These are phyloP conservation scores for Cotesia glomerata DNA, from an alignment of 1,140 invertebrate genomes.

Conservation along the genomic window DNA sequence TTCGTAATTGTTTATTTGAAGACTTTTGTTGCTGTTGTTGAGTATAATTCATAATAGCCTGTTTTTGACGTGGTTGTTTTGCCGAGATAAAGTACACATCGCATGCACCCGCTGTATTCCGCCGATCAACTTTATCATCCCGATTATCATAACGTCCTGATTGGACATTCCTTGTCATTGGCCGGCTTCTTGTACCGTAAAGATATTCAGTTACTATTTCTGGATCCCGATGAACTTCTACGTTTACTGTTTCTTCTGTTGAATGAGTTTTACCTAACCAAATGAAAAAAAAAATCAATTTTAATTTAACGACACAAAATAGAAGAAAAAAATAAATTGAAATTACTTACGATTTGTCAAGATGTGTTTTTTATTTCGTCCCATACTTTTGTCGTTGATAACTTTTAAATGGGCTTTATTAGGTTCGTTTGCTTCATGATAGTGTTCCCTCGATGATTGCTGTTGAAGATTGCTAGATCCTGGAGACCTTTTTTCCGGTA, in stretches of 20 bases:
- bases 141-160: conserved; percentile 59
- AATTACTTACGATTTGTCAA: conserved; percentile 51
- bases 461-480: conserved; percentile 41
- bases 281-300: conserved; percentile 19
- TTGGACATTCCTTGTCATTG: conserved; percentile 60
- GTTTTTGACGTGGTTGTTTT: conserved; percentile 46
- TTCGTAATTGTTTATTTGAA: conserved; percentile 47
- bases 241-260: conserved; percentile 58
- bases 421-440: conserved; percentile 52
- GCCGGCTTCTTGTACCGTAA: conserved; percentile 64
- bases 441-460: conserved; percentile 44
- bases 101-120: conserved; percentile 45
- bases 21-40: conserved; percentile 46
- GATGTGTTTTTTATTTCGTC: conserved; percentile 45
- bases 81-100: conserved; percentile 64
- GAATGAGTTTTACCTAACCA: conserved; percentile 58
- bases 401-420: conserved; percentile 56
- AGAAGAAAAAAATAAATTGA: not conserved
- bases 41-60: conserved; percentile 16
- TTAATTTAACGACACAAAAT: not conserved
- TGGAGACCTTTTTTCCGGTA: conserved; percentile 64
- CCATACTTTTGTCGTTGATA: conserved; percentile 42
- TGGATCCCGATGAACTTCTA: conserved; percentile 63
- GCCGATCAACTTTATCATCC: conserved; percentile 53
- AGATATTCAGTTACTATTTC: conserved; percentile 66